These are phyloP conservation scores for Lasius platythorax DNA, from an alignment of 2,888 invertebrate genomes.

Conservation along the genomic window DNA sequence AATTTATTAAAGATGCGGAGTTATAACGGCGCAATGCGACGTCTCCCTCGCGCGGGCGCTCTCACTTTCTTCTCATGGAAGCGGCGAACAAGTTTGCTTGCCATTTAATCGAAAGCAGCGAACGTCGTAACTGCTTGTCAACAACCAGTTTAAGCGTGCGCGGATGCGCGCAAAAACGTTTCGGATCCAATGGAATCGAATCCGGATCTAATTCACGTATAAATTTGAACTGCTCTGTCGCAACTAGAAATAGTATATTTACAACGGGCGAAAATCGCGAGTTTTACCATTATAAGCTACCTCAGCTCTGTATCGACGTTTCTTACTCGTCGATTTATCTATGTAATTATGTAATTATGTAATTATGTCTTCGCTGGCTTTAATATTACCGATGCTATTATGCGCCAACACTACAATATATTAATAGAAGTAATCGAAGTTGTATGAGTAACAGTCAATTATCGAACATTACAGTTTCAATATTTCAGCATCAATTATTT, in stretches of 20 bases:
- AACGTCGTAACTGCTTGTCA: constrained; percentile 5
- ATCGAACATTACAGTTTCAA: not conserved
- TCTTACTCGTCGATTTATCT: not conserved
- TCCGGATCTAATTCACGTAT: not conserved
- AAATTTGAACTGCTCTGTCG: not conserved
- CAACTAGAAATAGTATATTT: not conserved
- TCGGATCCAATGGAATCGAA: constrained; percentile 3
- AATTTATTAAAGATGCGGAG: constrained; percentile 49
- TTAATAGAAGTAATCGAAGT: not conserved
- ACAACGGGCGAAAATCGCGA: not conserved
- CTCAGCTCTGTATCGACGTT: not conserved
- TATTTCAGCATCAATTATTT: not conserved
- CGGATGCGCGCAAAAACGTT: constrained; percentile 33
- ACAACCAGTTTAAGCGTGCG: not conserved
- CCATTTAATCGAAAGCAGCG: constrained; percentile 31
- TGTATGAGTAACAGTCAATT: not conserved
- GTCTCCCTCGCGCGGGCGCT: not conserved
- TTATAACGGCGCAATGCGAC: constrained; percentile 16
- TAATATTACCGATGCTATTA: not conserved
- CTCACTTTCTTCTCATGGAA: constrained; percentile 42
- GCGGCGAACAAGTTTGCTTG: constrained; percentile 31
- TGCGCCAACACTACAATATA: not conserved
- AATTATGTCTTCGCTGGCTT: not conserved
- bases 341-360: not conserved
- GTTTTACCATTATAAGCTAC: not conserved